Base-by-base conservation (phyloP, 2,797 vertebrate genomes). In the Sebastes miniatus region DNA sequence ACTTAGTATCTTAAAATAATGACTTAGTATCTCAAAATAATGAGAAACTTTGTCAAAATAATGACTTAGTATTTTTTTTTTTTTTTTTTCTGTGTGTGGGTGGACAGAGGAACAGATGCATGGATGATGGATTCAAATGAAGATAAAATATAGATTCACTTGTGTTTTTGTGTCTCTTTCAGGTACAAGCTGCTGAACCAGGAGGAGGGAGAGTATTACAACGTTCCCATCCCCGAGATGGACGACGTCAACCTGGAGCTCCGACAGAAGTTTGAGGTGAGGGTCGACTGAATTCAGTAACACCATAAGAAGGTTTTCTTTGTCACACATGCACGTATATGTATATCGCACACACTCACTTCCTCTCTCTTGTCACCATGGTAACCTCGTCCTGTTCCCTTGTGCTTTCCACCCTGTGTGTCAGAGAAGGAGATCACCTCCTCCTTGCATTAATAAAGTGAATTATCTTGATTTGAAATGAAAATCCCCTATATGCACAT, bases 161-260 rank as follows among this genome's bases (percentile, higher is more conserved):
- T 43, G 9, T 16, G 8, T 56, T 52, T 75, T 9, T 47, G 8
- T 52, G 6, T 36, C 20, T 61, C 14, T 57, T 5, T 24, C 88
- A 99, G 98, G 98, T 99, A 97, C 93, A 99, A 99, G 85, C 65
- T 99, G 92, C 95, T 99, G 79, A 99, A 98, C 90, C 97, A 99
- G 81, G 98, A 99, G 81, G 98, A 99, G 89, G 98, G 98, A 0
- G 98, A 99, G 90, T 99, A 99, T 90, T 99, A 99, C 89, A 99
- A 98, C 0, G 98, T 99, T 6, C 98, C 98, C 73, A 99, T 99
- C 87, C 97, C 98, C 0, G 98, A 99, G 80, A 96, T 96, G 32
- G 97, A 96, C 0, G 97, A 97, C 63, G 96, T 96, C 47, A 98
- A 99, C 69, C 79, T 95, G 88, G 98, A 99, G 85, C 95, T 99